Evolutionary conservation across 2,888 invertebrate species (phyloP).

Genomic region (Lycocerus yunnanus): DNA sequence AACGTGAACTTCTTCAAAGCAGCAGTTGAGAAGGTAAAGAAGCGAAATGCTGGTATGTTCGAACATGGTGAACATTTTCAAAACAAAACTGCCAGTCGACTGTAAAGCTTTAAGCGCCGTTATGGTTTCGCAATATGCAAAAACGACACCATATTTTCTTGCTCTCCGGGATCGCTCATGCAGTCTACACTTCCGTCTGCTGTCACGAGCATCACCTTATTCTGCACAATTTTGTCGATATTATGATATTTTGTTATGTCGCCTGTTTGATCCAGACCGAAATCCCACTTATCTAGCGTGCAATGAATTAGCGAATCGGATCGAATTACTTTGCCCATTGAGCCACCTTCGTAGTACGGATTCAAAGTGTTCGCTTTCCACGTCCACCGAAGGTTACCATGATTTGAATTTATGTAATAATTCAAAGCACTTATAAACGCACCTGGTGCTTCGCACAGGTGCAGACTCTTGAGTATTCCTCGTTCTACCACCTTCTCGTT

Average conservation of each 20-base stretch:
- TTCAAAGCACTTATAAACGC: slow-evolving; percentile 91
- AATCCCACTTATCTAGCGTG: slow-evolving; percentile 82
- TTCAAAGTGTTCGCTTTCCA: slow-evolving; percentile 89
- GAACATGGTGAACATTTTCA: slow-evolving; percentile 91
- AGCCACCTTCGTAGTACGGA: slow-evolving; percentile 90
- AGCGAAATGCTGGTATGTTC: slow-evolving; percentile 81
- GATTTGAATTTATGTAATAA: slow-evolving; percentile 72
- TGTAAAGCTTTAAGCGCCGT: slow-evolving; percentile 74
- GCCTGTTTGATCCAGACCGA: slow-evolving; percentile 85
- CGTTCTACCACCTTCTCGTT: slow-evolving; percentile 51
- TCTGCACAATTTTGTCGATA: slow-evolving; percentile 64
- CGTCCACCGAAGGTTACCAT: slow-evolving; percentile 67
- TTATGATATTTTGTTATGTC: slow-evolving; percentile 76
- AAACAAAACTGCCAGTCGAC: slow-evolving; percentile 75
- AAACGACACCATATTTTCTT: slow-evolving; percentile 78
- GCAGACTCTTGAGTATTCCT: slow-evolving; percentile 68
- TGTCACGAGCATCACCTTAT: slow-evolving; percentile 71
- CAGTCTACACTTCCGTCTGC: slow-evolving; percentile 96
- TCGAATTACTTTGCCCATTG: slow-evolving; percentile 69
- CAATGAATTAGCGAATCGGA: slow-evolving; percentile 85
- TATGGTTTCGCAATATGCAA: slow-evolving; percentile 85
- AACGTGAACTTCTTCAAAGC: slow-evolving; percentile 73
- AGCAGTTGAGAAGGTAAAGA: slow-evolving; percentile 76
- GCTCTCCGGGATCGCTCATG: slow-evolving; percentile 80
- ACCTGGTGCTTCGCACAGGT: slow-evolving; percentile 97